Percentiles rank a stretch among this genome's conserved stretches.
Conservation (phyloP, 1,140 invertebrate species). For the Drosophila nigrodunni region DNA sequence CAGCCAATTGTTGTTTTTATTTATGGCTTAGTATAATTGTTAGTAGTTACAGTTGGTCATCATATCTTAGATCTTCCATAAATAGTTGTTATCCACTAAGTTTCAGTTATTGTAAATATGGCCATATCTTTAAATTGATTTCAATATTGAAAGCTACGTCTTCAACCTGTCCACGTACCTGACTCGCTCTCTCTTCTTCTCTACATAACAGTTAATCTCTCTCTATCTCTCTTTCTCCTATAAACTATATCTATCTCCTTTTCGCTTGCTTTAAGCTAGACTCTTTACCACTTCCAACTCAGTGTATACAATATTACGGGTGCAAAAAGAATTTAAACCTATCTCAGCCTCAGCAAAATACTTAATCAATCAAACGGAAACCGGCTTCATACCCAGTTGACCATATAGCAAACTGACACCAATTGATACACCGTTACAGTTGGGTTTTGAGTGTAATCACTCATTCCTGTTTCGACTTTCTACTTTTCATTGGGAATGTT, state of each 20-base stretch:
- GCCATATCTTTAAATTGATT: conserved; percentile 20
- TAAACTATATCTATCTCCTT: conserved; percentile 21
- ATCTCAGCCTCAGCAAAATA: conserved; percentile 21
- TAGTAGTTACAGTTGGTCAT: conserved; percentile 46
- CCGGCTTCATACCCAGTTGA: conserved; percentile 19
- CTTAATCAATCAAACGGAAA: conserved; percentile 28
- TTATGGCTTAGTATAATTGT: conserved; percentile 1
- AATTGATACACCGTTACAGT: conserved; percentile 4
- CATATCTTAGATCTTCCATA: conserved; percentile 80
- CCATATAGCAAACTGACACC: conserved; percentile 3
- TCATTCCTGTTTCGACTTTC: neutral
- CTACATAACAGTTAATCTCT: conserved; percentile 13
- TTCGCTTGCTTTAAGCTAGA: conserved; percentile 20
- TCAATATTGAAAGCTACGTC: conserved; percentile 62
- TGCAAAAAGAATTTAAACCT: conserved; percentile 56
- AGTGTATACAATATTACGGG: conserved; percentile 42
- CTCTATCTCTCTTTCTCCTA: conserved; percentile 21
- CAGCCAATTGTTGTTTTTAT: neutral
- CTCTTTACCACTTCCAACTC: conserved; percentile 2
- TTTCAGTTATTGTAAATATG: conserved; percentile 54
- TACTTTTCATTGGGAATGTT: neutral
- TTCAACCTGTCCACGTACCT: conserved; percentile 80
- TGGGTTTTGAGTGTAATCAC: conserved; percentile 14
- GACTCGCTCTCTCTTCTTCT: conserved; percentile 44
- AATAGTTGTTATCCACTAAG: conserved; percentile 43